These are phyloP conservation scores for Papilio helenus DNA, from an alignment of 1,140 invertebrate species.

Conservation along the genomic window DNA sequence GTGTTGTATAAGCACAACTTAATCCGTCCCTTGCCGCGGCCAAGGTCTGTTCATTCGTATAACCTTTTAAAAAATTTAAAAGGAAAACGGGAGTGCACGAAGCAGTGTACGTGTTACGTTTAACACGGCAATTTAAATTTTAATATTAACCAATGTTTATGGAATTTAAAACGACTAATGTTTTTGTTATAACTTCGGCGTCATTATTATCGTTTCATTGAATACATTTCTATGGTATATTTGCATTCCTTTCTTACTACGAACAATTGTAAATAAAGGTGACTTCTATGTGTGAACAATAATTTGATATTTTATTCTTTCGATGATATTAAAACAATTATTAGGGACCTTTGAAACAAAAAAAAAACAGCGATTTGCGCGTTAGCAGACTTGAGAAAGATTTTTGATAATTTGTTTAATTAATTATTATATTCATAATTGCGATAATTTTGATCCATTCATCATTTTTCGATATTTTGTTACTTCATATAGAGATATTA, in stretches of 20 bases:
- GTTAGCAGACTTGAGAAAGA: too few relatives aligned
- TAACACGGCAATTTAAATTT: not conserved
- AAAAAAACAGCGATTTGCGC: too few relatives aligned
- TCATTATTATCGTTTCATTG: conserved; percentile 9
- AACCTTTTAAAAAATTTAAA: conserved; percentile 22
- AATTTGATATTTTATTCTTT: too few relatives aligned
- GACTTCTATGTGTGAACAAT: not conserved
- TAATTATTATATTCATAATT: too few relatives aligned
- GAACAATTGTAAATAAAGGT: not conserved
- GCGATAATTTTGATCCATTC: too few relatives aligned
- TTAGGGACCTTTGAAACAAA: too few relatives aligned
- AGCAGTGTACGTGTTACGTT: not conserved
- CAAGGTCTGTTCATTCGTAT: conserved; percentile 11
- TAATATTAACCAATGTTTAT: not conserved
- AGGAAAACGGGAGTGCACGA: too few relatives aligned
- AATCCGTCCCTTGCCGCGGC: not conserved
- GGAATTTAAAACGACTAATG: not conserved
- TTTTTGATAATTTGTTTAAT: too few relatives aligned
- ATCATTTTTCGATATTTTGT: too few relatives aligned
- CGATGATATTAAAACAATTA: too few relatives aligned
- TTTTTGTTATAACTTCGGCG: not conserved
- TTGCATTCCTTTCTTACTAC: conserved; percentile 19
- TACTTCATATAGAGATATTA: too few relatives aligned
- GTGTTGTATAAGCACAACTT: conserved; percentile 4
- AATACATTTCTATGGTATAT: conserved; percentile 16